Conservation (phyloP, 2,888 invertebrate species). For the Ryuthela nishihirai region DNA sequence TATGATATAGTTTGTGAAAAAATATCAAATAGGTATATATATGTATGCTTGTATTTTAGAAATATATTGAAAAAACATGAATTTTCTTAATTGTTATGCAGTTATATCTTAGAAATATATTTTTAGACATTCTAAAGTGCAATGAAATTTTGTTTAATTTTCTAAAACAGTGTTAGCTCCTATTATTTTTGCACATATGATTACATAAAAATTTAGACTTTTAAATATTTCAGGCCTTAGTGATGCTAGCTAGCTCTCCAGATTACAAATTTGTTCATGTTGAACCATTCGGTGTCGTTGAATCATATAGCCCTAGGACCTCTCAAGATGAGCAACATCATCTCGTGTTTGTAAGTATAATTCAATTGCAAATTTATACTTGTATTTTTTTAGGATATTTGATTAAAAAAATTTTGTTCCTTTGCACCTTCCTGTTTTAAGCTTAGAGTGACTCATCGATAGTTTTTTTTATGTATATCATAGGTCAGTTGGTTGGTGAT, state of each 20-base stretch:
- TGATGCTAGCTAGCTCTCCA: slow-evolving; percentile 74
- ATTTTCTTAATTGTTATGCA: background rate
- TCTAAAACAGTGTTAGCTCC: background rate
- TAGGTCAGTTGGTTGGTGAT: too few relatives aligned
- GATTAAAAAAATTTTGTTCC: too few relatives aligned
- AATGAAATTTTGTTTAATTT: too few relatives aligned
- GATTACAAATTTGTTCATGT: slow-evolving; percentile 73
- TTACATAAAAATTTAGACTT: background rate
- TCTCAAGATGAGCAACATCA: slow-evolving; percentile 93
- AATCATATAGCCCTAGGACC: slow-evolving; percentile 81
- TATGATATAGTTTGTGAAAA: too few relatives aligned
- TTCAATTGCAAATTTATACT: too few relatives aligned
- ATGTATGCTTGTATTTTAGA: background rate
- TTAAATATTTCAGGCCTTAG: slow-evolving; percentile 51
- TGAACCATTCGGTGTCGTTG: slow-evolving; percentile 75
- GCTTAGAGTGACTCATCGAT: too few relatives aligned
- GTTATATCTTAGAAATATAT: too few relatives aligned
- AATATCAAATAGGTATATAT: too few relatives aligned
- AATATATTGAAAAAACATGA: background rate
- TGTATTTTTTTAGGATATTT: too few relatives aligned
- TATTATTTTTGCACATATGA: background rate
- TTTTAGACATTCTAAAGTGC: background rate
- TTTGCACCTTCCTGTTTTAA: too few relatives aligned
- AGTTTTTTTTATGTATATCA: too few relatives aligned
- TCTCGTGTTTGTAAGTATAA: slow-evolving; percentile 68